Evolutionary conservation across 2,113 vertebrate species (phyloP), one percentile per base, ranked within the genome.

Genomic region (Cyprinus carpio): DNA sequence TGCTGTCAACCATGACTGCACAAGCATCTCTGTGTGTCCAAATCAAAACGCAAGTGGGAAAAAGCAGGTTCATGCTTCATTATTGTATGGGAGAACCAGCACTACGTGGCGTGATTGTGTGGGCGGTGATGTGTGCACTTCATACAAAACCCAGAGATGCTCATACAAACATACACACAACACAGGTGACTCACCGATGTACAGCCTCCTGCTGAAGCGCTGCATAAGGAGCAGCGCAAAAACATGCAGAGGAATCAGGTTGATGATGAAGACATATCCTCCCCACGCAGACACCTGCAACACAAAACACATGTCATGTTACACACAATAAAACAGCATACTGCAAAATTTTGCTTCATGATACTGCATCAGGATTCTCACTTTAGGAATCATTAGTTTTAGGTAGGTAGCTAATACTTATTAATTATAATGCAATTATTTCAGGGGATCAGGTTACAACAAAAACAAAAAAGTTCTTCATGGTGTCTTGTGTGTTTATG

Each of bases 161-260:
- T 78, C 86, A 84, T 43, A 85, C 84, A 85, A 76, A 82, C 34
- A 49, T 37, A 82, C 46, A 46, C 72, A 72, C 72, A 58, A 81
- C 75, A 37, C 58, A n/a, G 10, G 46, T 89, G 86, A 87, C 97
- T 97, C 91, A 99, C 98, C 98, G 9, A 99, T 99, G 90, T 99
- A 99, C 88, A 99, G 96, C 92, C 98, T 96, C 84, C 94, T 95
- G 96, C 98, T 99, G 92, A 96, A 99, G 85, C 98, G 96, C 91
- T 99, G 98, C 98, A 99, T 99, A 90, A 99, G 94, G 87, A 99
- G 92, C 86, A 99, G 94, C 84, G 96, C 98, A 92, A 99, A 99
- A 77, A 99, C 98, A 87, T 99, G 98, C 88, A 99, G 95, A 29
- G 98, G 98, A 91, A 99, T 99, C 91, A 99, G 96, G 93, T 99